Base-by-base conservation (phyloP, 1,140 invertebrate species). In the Antheraea mylitta region DNA sequence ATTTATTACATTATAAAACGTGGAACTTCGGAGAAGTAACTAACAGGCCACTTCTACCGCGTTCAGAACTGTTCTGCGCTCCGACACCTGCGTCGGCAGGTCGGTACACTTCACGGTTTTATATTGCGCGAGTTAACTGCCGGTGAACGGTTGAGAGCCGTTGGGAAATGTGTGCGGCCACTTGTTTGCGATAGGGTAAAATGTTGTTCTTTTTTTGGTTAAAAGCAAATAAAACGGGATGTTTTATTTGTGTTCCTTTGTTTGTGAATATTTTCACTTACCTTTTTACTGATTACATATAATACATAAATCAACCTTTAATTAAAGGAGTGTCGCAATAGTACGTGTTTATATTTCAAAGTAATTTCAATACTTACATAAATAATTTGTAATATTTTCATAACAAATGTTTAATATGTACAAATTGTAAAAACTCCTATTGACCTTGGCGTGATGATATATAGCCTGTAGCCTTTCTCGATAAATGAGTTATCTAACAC, bases 41-140 rank as follows among this genome's bases (percentile, higher is more conserved):
- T 36, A 63, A 63, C 61, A n/a, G 61, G 22, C 61, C 61, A 63
- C 19, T 63, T 63, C 37, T 63, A 53, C 45, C 61, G 61, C 22
- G 13, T n/a, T 30, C 22, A 63, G 16, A 30, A 63, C 30, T 63
- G 30, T 63, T 63, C 61, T 37, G 16, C 61, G 22, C 19, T 30
- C 30, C 61, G 30, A 63, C 61, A 63, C 61, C 61, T 63, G 61
- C n/a, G 61, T 18, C 61, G 11, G 19, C 10, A 7, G 22, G 59
- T 53, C 13, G 45, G 45, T 53, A 53, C 45, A 53, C 45, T 53
- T 53, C 16, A 53, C 9, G 45, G 45, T 53, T 53, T 53, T 53
- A 53, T 53, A 53, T 63, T 37, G 37, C 61, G 30, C 61, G 18
- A 36, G 61, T 63, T 63, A 63, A 63, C 59, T 60, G 59, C 61